These are phyloP conservation scores for Drosophila setosimentum DNA, from an alignment of 2,888 invertebrate species.

Conservation along the genomic window DNA sequence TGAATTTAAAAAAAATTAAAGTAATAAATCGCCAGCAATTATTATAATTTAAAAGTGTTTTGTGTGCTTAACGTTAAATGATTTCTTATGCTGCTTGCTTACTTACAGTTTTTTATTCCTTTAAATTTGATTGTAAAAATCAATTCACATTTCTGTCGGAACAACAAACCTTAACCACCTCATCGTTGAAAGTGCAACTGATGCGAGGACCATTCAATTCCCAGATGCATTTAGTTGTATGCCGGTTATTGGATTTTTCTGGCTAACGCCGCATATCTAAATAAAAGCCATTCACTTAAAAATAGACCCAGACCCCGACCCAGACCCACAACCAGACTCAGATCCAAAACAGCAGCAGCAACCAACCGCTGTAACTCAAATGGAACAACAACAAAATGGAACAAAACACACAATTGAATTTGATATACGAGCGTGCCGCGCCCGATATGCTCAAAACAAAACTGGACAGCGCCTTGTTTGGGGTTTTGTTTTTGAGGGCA, in stretches of 20 bases:
- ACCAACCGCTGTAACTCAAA: conserved; percentile 53
- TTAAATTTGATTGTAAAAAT: conserved; percentile 1
- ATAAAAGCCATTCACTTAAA: conserved; percentile 69
- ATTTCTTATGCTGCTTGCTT: neutral
- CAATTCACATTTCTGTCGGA: neutral
- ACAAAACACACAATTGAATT: conserved; percentile 58
- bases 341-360: conserved; percentile 31
- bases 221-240: conserved; percentile 57
- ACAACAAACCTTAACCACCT: conserved; percentile 41
- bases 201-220: conserved; percentile 31
- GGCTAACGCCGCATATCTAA: conserved; percentile 59
- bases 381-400: conserved; percentile 29
- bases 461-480: conserved; percentile 30
- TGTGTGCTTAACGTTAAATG: neutral
- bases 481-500: conserved; percentile 27
- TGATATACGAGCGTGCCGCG: conserved; percentile 60
- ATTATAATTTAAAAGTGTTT: neutral
- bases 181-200: conserved; percentile 50
- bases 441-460: conserved; percentile 43
- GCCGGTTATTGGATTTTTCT: conserved; percentile 59
- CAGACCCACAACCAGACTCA: conserved; percentile 26
- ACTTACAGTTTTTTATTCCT: neutral
- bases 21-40: neutral
- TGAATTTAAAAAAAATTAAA: rapidly evolving
- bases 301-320: conserved; percentile 13